Percentiles rank a stretch among this genome's conserved stretches.
Evolutionary conservation across 2,113 vertebrate species (phyloP).

Genomic region (Cyanoliseus patagonus): DNA sequence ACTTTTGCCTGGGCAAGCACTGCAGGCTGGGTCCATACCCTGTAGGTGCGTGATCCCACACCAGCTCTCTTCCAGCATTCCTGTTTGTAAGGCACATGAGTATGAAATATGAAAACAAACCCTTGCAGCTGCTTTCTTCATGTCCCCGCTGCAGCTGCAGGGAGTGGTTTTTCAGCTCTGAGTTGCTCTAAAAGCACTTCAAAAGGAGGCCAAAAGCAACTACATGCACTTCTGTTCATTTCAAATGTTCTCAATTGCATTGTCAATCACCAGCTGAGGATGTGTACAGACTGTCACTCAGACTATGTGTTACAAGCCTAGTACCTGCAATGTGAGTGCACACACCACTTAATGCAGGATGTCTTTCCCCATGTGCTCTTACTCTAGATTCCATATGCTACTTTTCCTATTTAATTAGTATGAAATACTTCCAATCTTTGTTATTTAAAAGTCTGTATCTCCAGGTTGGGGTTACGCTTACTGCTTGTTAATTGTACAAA

Average conservation of each 20-base stretch:
- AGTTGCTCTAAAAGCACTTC: constrained; percentile 73
- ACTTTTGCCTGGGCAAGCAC: neutral
- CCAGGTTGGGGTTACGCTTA: neutral
- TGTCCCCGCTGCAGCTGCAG: constrained; percentile 66
- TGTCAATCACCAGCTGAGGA: constrained; percentile 52
- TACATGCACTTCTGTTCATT: constrained; percentile 52
- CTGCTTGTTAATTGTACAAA: neutral
- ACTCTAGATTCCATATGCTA: neutral
- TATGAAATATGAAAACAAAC: constrained; percentile 60
- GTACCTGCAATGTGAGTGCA: neutral
- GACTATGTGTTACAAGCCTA: neutral
- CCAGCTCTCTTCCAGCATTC: constrained; percentile 10
- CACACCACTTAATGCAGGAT: neutral
- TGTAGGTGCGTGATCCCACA: neutral
- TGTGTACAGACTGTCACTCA: neutral
- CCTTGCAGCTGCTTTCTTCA: constrained; percentile 61
- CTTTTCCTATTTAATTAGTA: neutral
- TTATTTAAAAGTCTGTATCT: neutral
- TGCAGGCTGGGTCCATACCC: neutral
- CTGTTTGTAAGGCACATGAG: neutral
- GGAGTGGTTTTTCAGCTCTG: constrained; percentile 54
- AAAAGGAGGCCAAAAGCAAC: constrained; percentile 57
- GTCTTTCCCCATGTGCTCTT: neutral
- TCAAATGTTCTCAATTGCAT: constrained; percentile 57
- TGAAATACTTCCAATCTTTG: neutral